These are phyloP conservation scores for Chirona hameri DNA, from an alignment of 2,888 invertebrate species.

Conservation along the genomic window DNA sequence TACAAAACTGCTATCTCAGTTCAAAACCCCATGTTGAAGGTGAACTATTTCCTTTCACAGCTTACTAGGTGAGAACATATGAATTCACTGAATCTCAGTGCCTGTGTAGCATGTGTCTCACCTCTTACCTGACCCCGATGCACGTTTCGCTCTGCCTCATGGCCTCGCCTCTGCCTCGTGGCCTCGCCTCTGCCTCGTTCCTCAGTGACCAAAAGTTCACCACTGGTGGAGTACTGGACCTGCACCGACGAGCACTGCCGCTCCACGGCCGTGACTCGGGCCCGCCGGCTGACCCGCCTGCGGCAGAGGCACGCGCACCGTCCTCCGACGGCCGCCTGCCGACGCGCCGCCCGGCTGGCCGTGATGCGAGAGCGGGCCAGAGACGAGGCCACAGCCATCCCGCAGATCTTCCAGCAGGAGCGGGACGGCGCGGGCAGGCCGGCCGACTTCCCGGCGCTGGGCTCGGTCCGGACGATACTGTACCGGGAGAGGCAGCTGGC, in stretches of 20 bases:
- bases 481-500: background rate
- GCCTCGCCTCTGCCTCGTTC: background rate
- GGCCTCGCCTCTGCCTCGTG: too few relatives aligned
- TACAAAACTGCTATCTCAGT: too few relatives aligned
- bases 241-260: background rate
- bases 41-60: too few relatives aligned
- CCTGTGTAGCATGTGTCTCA: too few relatives aligned
- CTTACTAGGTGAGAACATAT: too few relatives aligned
- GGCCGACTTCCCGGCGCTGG: background rate
- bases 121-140: too few relatives aligned
- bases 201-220: background rate
- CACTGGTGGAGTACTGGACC: background rate
- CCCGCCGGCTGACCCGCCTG: background rate
- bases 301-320: background rate
- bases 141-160: too few relatives aligned
- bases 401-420: slow-evolving; percentile 1
- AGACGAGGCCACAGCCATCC: background rate
- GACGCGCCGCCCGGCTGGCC: background rate
- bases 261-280: background rate
- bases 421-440: background rate
- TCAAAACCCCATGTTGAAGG: too few relatives aligned
- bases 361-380: background rate
- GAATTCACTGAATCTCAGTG: too few relatives aligned
- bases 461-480: background rate
- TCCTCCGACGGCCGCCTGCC: background rate